These are phyloP conservation scores for Heliocidaris erythrogramma DNA, from an alignment of 35 echinoderm and acorn worm species.

Conservation along the genomic window DNA sequence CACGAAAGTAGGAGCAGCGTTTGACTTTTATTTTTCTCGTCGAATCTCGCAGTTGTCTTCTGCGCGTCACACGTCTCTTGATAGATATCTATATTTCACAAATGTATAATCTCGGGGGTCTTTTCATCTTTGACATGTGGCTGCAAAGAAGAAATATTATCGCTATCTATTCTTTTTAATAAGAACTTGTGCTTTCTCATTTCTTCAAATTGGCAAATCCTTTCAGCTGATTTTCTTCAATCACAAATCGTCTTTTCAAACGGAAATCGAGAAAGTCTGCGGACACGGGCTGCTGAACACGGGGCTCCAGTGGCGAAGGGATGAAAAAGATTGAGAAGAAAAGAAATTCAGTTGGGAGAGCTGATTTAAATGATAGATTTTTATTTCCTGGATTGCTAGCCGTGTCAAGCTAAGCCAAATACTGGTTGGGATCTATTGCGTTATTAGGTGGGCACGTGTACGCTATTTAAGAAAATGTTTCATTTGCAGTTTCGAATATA, in stretches of 20 bases:
- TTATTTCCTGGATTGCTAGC: neutral
- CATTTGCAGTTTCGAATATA: neutral
- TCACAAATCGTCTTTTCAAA: conserved; percentile 12
- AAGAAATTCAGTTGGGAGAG: neutral
- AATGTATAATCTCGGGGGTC: neutral
- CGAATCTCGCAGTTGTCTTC: neutral
- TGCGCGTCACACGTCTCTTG: neutral
- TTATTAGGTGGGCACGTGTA: neutral
- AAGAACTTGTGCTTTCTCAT: conserved; percentile 10
- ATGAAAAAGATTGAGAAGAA: neutral
- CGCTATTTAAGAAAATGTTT: conserved; percentile 4
- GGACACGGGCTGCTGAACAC: neutral
- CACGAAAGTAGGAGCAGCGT: neutral
- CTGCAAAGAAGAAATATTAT: neutral
- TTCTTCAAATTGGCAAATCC: neutral
- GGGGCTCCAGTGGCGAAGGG: neutral
- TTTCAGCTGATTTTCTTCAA: neutral
- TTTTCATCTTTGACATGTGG: neutral
- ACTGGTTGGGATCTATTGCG: neutral
- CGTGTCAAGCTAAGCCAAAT: neutral
- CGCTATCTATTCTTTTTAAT: neutral
- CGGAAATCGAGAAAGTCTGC: neutral
- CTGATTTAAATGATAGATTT: conserved; percentile 13
- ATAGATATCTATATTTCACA: conserved; percentile 13
- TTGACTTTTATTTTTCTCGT: neutral